Percentiles rank a stretch among this genome's conserved stretches.
Conservation (phyloP, 2,113 vertebrate genomes). For the Dasypus novemcinctus region DNA sequence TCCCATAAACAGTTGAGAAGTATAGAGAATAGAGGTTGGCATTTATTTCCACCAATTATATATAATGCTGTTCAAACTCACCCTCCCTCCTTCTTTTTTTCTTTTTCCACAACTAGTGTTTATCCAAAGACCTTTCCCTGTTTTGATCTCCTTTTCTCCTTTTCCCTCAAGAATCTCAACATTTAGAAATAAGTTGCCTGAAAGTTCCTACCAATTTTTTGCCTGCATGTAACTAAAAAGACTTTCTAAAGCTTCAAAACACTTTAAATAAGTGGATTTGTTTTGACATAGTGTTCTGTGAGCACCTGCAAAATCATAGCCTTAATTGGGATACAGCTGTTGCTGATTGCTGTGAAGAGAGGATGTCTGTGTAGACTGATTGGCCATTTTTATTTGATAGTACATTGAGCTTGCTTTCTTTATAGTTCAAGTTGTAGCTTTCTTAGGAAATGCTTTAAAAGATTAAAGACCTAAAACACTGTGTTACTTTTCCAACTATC, state of each 20-base stretch:
- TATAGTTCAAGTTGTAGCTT: conserved; percentile 42
- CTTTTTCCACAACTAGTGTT: neutral
- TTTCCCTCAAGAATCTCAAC: conserved; percentile 21
- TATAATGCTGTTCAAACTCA: neutral
- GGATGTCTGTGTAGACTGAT: conserved; percentile 67
- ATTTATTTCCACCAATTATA: neutral
- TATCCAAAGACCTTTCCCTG: neutral
- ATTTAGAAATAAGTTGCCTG: conserved; percentile 58
- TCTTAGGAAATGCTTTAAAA: conserved; percentile 65
- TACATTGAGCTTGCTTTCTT: conserved; percentile 41
- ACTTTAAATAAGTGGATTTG: conserved; percentile 75
- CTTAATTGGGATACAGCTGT: conserved; percentile 70
- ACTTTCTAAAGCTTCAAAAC: conserved; percentile 64
- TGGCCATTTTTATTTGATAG: conserved; percentile 72
- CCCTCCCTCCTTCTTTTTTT: neutral
- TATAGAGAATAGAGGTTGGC: neutral
- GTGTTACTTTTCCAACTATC: conserved; percentile 65
- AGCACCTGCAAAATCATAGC: conserved; percentile 67
- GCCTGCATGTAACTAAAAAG: conserved; percentile 33
- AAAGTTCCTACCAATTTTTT: conserved; percentile 12
- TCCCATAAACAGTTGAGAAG: neutral
- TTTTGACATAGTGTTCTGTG: conserved; percentile 57
- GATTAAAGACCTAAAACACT: conserved; percentile 71
- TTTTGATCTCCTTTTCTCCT: conserved; percentile 33
- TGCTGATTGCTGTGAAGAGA: conserved; percentile 56